Base-by-base conservation (phyloP, 2,888 invertebrate species). In the Meteorus cinctellus region DNA sequence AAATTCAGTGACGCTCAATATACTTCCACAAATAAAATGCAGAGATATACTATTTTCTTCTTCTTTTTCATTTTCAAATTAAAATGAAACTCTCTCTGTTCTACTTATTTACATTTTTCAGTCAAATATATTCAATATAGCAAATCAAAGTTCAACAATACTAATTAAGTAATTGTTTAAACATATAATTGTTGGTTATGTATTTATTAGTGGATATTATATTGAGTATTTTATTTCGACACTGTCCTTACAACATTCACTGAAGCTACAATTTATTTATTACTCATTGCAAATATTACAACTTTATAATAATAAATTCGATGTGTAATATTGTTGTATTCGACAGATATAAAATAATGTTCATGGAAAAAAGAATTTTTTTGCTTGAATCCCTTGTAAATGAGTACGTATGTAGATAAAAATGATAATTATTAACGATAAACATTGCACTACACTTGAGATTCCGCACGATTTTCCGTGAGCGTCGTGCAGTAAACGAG, bases 1-100 rank as follows among this genome's bases (percentile, higher is more conserved):
- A 6, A 10, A 31, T 51, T 34, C 80, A 81, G 79, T 74, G 70
- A 73, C 78, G 82, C 83, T 82, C 82, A 51, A 45, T 45, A 41
- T 6, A 27, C 24, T 60, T 29, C 12, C 41, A 12, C 62, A 62
- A 62, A 27, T 16, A 62, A 62, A 55, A 55, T n/a, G 6, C 4
- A 24, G 1, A n/a, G n/a, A 55, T n/a, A 8, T 19, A 6, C n/a
- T 1, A 55, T 4, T 34, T 34, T 0, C 0, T 34, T 4, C 8
- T 4, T 6, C 4, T 34, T 6, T 34, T 34, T 34, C 34, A 55
- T 19, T 6, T 19, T 55, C 6, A 55, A 55, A 19, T 55, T 55
- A 8, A 55, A 55, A 34, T 34, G 2, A 34, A 12, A 41, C 6
- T 41, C 19, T 34, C 1, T 34, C 8, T 8, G 34, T 4, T 6